Percentiles rank a stretch among this genome's conserved stretches.
Evolutionary conservation across 2,888 invertebrate genomes (phyloP).

Genomic region (Phaedon cochleariae): DNA sequence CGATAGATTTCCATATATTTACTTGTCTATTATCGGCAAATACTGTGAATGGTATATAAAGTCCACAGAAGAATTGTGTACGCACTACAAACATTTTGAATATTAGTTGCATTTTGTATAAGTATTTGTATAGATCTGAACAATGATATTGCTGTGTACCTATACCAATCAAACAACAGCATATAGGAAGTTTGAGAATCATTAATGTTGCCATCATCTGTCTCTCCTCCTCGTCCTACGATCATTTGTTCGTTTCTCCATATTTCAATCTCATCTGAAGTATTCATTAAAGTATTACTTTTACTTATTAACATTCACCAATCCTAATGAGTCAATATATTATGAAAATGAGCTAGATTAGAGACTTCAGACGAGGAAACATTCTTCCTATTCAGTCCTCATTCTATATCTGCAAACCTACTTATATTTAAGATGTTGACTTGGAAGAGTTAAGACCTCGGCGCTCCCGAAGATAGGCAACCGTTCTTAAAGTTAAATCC

Average conservation of each 20-base stretch:
- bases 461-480: constrained; percentile 34
- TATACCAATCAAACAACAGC: too few relatives aligned
- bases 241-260: too few relatives aligned
- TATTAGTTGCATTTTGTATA: too few relatives aligned
- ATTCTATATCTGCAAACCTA: background rate
- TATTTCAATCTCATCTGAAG: too few relatives aligned
- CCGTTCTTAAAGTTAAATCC: constrained; percentile 56
- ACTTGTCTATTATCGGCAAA: background rate
- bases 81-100: too few relatives aligned
- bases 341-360: background rate
- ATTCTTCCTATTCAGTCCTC: background rate
- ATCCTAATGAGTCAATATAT: background rate
- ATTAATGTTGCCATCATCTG: too few relatives aligned
- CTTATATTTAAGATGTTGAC: background rate
- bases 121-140: too few relatives aligned
- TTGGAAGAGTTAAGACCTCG: background rate
- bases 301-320: too few relatives aligned
- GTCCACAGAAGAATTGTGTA: background rate
- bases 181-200: too few relatives aligned
- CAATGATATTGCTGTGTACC: too few relatives aligned
- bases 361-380: background rate
- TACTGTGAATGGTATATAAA: background rate
- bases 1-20: background rate
- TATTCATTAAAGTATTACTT: too few relatives aligned
- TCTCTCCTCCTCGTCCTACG: too few relatives aligned